A percentile compares a stretch with the other conserved stretches of the same genome.
Conservation (phyloP, 2,888 invertebrate genomes). For the Leucophenga montana region DNA sequence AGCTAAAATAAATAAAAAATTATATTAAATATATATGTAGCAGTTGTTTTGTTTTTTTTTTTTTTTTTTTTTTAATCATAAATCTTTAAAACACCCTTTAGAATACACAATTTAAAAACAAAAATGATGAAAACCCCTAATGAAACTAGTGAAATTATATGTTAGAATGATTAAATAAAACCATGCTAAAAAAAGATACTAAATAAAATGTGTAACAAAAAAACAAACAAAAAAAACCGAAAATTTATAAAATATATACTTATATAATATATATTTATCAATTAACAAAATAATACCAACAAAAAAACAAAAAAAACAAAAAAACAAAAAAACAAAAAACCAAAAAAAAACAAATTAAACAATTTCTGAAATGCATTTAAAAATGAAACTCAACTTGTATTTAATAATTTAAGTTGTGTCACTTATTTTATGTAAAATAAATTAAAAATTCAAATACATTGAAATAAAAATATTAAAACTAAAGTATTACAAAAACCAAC, state of each 20-base stretch:
- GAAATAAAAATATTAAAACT: slow-evolving; percentile 18
- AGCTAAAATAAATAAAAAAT: slow-evolving; percentile 3
- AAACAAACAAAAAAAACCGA: neutral
- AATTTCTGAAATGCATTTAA: slow-evolving; percentile 64
- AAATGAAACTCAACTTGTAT: slow-evolving; percentile 56
- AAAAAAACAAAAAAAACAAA: no score
- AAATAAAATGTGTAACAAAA: neutral
- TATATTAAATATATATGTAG: neutral
- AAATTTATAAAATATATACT: neutral
- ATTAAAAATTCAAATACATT: slow-evolving; percentile 14
- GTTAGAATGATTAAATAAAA: neutral
- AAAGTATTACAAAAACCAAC: neutral
- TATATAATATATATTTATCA: slow-evolving; percentile 23
- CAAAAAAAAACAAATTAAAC: slow-evolving; percentile 36
- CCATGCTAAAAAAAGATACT: slow-evolving; percentile 3
- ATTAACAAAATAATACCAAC: no score
- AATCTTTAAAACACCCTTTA: neutral
- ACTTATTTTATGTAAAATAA: slow-evolving; percentile 27
- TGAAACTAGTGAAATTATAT: neutral
- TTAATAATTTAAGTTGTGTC: slow-evolving; percentile 56
- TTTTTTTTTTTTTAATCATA: slow-evolving; percentile 11
- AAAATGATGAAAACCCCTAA: neutral
- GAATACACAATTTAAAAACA: neutral
- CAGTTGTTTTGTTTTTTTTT: neutral
- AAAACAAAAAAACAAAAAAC: slow-evolving; percentile 21